Conservation (phyloP, 2,888 invertebrate genomes). For the Gryllus longicercus region DNA sequence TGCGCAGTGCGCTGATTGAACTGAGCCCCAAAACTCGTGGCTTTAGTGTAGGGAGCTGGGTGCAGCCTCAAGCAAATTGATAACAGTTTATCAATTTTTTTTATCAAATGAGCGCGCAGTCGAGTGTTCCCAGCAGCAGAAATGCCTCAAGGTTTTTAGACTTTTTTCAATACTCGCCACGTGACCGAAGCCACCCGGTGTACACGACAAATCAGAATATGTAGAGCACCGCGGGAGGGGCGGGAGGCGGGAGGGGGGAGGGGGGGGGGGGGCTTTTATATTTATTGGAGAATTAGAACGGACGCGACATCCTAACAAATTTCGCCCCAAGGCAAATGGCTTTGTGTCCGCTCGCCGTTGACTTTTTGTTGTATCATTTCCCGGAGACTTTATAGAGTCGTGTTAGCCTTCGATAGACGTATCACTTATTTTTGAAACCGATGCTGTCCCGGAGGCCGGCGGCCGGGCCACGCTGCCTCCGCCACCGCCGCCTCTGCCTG, state of each 20-base stretch:
- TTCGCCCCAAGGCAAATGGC: background rate
- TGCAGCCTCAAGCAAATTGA: background rate
- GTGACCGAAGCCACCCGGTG: background rate
- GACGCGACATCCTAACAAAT: background rate
- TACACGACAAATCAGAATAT: slow-evolving; percentile 6
- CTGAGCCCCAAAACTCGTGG: too few relatives aligned
- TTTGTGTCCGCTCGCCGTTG: slow-evolving; percentile 3
- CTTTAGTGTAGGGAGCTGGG: background rate
- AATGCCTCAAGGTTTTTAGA: background rate
- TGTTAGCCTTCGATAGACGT: too few relatives aligned
- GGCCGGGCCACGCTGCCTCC: too few relatives aligned
- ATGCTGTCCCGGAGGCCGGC: too few relatives aligned
- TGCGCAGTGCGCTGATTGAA: too few relatives aligned
- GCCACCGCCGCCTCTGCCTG: too few relatives aligned
- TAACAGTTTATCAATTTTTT: slow-evolving; percentile 11
- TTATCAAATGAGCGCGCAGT: background rate
- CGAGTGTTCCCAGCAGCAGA: background rate
- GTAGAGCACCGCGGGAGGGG: background rate
- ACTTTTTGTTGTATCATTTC: slow-evolving; percentile 5
- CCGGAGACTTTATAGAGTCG: background rate
- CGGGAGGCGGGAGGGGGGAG: background rate
- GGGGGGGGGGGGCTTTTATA: background rate
- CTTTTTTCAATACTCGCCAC: background rate
- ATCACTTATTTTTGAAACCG: too few relatives aligned
- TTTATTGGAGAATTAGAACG: slow-evolving; percentile 3